These are phyloP conservation scores for Nettapus auritus DNA, from an alignment of 2,113 vertebrate species.

Conservation along the genomic window DNA sequence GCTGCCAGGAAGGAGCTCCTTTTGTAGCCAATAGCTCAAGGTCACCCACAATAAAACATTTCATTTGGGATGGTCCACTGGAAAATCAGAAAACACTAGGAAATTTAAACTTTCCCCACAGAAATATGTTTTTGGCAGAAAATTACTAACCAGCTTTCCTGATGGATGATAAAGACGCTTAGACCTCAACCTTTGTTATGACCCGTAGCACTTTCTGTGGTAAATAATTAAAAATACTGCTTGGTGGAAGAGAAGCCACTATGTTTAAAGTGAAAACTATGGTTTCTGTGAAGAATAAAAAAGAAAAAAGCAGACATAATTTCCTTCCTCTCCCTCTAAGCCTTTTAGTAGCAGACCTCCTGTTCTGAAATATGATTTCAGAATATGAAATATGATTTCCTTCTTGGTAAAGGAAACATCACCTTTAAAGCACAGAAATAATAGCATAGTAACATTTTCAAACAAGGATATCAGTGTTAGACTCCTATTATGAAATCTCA, in stretches of 20 bases:
- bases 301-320: neutral
- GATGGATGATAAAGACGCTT: fast-evolving
- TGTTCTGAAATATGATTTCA: neutral
- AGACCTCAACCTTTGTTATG: neutral
- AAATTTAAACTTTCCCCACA: neutral
- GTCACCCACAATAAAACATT: neutral
- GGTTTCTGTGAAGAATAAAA: neutral
- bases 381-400: neutral
- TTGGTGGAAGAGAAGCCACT: neutral
- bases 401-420: neutral
- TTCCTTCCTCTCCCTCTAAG: neutral
- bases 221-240: neutral
- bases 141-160: neutral
- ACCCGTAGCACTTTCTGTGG: neutral
- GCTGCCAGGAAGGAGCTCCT: neutral
- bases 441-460: neutral
- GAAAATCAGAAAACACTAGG: neutral
- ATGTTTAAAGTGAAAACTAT: neutral
- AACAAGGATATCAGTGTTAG: neutral
- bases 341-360: neutral
- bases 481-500: neutral
- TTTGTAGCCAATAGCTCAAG: neutral
- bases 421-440: neutral
- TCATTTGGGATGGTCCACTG: neutral
- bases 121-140: neutral